A percentile compares a stretch with the other conserved stretches of the same genome.
Conservation (phyloP, 1,140 invertebrate genomes). For the Aphidius gifuensis region DNA sequence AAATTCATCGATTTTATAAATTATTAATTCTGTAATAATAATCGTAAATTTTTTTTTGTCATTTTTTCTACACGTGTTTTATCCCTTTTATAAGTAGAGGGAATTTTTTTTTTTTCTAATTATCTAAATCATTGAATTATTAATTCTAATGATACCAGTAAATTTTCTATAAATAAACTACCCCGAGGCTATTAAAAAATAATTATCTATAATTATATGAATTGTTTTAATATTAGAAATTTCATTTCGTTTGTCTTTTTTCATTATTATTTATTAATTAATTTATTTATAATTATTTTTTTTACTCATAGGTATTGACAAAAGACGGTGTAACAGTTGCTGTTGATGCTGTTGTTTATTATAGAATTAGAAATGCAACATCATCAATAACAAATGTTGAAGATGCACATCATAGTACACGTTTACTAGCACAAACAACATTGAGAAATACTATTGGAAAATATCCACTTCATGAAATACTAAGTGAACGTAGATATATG, state of each 20-base stretch:
- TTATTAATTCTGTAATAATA: too few species aligned
- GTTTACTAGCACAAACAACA: constrained; percentile 84
- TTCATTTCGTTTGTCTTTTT: too few species aligned
- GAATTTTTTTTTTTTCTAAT: neutral
- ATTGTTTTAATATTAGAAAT: too few species aligned
- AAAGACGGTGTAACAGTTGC: constrained; percentile 94
- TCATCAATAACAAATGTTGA: constrained; percentile 96
- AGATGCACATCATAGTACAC: constrained; percentile 90
- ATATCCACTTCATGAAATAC: constrained; percentile 89
- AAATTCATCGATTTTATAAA: constrained; percentile 36
- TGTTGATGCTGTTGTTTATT: constrained; percentile 93
- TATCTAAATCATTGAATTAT: neutral
- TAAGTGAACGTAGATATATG: constrained; percentile 91
- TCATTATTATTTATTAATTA: too few species aligned
- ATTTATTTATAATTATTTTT: too few species aligned
- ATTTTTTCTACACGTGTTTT: neutral
- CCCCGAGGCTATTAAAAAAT: too few species aligned
- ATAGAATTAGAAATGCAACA: constrained; percentile 90
- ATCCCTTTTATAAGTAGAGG: neutral
- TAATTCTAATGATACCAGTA: neutral
- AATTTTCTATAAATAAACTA: neutral
- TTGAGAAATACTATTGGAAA: constrained; percentile 95
- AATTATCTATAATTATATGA: too few species aligned
- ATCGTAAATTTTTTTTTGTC: neutral
- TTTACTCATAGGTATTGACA: constrained; percentile 72